These are phyloP conservation scores for roundworm (Caenorhabditis elegans) DNA, from an alignment of 1,140 invertebrate genomes.

Conservation along the genomic window DNA sequence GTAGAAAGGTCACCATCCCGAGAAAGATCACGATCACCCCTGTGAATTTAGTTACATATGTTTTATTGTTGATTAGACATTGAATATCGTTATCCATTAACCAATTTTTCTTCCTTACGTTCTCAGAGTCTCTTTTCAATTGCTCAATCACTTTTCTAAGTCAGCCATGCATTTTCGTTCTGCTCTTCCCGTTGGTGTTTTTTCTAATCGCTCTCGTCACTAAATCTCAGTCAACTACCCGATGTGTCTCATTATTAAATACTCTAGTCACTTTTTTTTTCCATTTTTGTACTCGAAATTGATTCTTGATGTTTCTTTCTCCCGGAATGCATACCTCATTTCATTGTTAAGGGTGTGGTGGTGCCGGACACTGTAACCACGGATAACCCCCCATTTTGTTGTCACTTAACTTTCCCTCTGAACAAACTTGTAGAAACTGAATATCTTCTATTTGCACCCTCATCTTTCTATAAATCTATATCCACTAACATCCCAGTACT, in stretches of 20 bases:
- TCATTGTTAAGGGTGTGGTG: constrained; percentile 18
- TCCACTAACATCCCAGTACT: too few relatives aligned
- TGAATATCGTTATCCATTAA: background rate
- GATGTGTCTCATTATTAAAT: background rate
- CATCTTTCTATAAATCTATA: too few relatives aligned
- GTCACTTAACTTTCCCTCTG: background rate
- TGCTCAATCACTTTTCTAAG: constrained; percentile 7
- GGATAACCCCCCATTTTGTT: background rate
- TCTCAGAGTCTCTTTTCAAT: background rate
- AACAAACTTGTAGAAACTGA: background rate
- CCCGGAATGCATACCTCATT: background rate
- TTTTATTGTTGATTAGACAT: constrained; percentile 12
- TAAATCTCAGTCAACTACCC: constrained; percentile 17
- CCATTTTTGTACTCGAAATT: background rate
- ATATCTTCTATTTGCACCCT: too few relatives aligned
- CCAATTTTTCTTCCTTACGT: background rate
- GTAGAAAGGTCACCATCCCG: too few relatives aligned
- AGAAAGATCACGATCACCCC: background rate
- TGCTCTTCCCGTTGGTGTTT: background rate
- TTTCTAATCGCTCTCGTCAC: background rate
- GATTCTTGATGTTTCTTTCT: background rate
- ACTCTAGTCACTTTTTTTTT: background rate
- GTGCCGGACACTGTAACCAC: constrained; percentile 20
- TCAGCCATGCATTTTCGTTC: background rate
- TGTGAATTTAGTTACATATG: background rate